These are phyloP conservation scores for Tuta absoluta DNA, from an alignment of 2,888 invertebrate genomes.

Conservation along the genomic window DNA sequence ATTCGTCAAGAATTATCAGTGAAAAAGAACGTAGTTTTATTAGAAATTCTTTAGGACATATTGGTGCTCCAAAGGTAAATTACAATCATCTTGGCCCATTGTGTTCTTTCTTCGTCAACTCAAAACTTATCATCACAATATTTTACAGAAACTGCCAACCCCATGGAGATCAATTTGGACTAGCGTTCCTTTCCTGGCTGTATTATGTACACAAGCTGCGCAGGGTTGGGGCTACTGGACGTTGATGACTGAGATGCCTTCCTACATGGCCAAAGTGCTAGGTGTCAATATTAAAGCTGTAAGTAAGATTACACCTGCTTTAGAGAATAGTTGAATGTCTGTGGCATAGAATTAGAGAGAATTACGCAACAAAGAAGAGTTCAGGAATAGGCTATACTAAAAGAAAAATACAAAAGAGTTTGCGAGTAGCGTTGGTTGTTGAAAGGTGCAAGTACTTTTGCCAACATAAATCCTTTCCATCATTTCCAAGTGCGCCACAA, in stretches of 20 bases:
- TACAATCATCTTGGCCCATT: too few relatives aligned
- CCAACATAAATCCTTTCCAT: too few relatives aligned
- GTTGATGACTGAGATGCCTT: slow-evolving; percentile 83
- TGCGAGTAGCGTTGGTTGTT: too few relatives aligned
- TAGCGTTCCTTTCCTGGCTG: slow-evolving; percentile 79
- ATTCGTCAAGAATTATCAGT: slow-evolving; percentile 77
- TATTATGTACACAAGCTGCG: slow-evolving; percentile 78
- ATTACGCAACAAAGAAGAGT: too few relatives aligned
- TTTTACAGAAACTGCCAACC: slow-evolving; percentile 47
- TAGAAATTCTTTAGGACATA: slow-evolving; percentile 63
- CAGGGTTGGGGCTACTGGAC: slow-evolving; percentile 86
- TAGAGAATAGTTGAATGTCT: too few relatives aligned
- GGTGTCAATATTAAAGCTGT: slow-evolving; percentile 78
- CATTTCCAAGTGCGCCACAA: too few relatives aligned
- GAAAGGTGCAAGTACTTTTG: too few relatives aligned
- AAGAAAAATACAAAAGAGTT: too few relatives aligned
- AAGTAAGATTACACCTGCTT: slow-evolving; percentile 30
- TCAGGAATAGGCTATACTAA: too few relatives aligned
- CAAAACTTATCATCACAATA: background rate
- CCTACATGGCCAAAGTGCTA: slow-evolving; percentile 80
- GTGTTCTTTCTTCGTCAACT: too few relatives aligned
- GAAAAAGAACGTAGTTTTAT: slow-evolving; percentile 83
- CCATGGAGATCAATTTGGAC: slow-evolving; percentile 83
- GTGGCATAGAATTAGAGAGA: background rate
- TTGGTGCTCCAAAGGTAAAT: slow-evolving; percentile 46